Conservation (phyloP, 2,113 vertebrate genomes). For the Lycaon pictus region DNA sequence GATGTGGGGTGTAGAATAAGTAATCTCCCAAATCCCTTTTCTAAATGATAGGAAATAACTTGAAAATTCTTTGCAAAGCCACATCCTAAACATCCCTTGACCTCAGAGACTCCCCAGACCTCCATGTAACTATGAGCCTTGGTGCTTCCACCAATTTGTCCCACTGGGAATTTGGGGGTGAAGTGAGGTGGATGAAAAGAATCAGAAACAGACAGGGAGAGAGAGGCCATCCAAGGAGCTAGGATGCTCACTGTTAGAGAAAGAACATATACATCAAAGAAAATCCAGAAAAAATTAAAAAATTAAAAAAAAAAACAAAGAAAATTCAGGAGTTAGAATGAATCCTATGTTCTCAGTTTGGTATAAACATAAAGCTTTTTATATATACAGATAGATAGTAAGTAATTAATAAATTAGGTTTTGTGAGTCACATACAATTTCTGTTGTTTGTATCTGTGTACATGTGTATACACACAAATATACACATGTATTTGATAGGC, state of each 20-base stretch:
- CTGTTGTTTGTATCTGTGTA: background rate
- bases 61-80: background rate
- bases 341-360: background rate
- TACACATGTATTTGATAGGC: background rate
- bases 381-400: background rate
- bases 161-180: background rate
- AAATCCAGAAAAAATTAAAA: background rate
- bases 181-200: background rate
- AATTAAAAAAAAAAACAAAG: too few relatives aligned
- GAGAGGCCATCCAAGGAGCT: background rate
- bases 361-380: background rate
- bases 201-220: background rate
- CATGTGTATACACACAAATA: background rate
- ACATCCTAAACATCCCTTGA: background rate
- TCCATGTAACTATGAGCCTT: background rate
- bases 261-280: background rate
- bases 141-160: background rate
- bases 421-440: background rate
- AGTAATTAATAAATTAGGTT: background rate
- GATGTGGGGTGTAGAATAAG: background rate
- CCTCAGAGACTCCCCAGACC: background rate
- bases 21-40: background rate
- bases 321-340: background rate
- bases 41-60: background rate
- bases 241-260: background rate